Evolutionary conservation across 2,113 vertebrate genomes (phyloP), one percentile per base, ranked within the genome.

Genomic region (Cyanoramphus novaezelandiae): DNA sequence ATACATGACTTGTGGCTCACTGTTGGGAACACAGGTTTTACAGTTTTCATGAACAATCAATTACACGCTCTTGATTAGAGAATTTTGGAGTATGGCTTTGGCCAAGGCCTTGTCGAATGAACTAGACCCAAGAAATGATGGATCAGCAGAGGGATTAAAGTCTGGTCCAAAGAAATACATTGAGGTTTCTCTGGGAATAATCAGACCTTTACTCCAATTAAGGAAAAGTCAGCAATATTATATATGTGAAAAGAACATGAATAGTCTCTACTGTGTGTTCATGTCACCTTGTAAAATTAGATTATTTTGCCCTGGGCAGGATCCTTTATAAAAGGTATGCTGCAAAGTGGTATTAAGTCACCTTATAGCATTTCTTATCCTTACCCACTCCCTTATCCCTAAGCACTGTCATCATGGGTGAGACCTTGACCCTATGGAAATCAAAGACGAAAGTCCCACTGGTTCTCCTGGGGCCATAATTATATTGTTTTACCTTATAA

Each of bases 101-200:
- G 70, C 90, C 82, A 90, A 93, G 75, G 90, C 64, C 55, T 92
- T 96, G 90, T 90, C 95, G 92, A 93, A 33, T 53, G 68, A 92
- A 90, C 94, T 37, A 86, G 78, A 93, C 46, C 33, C 47, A 91
- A 92, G 78, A 94, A 96, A 88, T 92, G 81, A 92, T 70, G 46
- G 78, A 95, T 94, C 80, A 92, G 82, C 71, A 92, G 25, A 60
- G 39, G 68, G 39, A 96, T 91, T 82, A 90, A 95, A 94, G 19
- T 84, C 76, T 71, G 25, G 24, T 88, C 57, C 80, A 46, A 78
- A 90, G 67, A 93, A 87, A 75, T 41, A 29, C 25, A 44, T 59
- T 53, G 55, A 52, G 49, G 27, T 80, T 12, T 88, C 94, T 78
- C 69, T 74, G 79, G 64, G 82, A 82, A 82, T 79, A 87, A 93